Base-by-base conservation (phyloP, 2,888 invertebrate genomes). In the Patella depressa region DNA sequence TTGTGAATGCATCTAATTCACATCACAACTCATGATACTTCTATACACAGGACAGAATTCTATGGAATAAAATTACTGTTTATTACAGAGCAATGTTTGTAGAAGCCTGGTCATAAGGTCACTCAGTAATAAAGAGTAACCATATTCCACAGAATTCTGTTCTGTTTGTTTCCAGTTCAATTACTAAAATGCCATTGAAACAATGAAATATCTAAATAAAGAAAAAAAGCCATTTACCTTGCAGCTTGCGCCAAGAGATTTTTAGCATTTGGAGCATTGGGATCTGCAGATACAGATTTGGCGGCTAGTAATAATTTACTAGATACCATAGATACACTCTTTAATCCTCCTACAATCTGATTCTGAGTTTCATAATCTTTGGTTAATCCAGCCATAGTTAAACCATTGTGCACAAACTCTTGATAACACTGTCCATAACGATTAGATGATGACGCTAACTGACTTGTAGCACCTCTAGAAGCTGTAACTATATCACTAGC, bases 191-290 rank as follows among this genome's bases (percentile, higher is more conserved):
- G 45, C 0, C 45, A 9, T 0, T 45, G 45, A 45, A 45, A 45
- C 1, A 45, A 45, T 45, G 45, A 45, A 45, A 45, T 45, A 9
- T 45, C 45, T 45, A 9, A 9, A 7, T 45, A 1, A 45, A 45
- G 45, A 45, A 45, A 45, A 9, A 45, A 45, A 9, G 45, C 45
- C 9, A n/a, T 76, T 53, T 85, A 93, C 93, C 93, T 94, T 0
- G 97, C 97, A 57, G 97, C 97, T 12, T 95, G 95, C 4, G 96
- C 95, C 55, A 98, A 93, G 85, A 97, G 95, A 91, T 97, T 98
- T 92, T 96, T 96, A 0, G 96, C 95, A 90, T 97, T 97, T 0
- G 97, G 97, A 73, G 97, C 95, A 24, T 94, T 94, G 3, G 97
- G 95, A 93, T 98, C 98, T 85, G 96, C 96, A 12, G 97, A 96